Evolutionary conservation across 2,113 vertebrate genomes (phyloP).

Genomic region (Rissa tridactyla): DNA sequence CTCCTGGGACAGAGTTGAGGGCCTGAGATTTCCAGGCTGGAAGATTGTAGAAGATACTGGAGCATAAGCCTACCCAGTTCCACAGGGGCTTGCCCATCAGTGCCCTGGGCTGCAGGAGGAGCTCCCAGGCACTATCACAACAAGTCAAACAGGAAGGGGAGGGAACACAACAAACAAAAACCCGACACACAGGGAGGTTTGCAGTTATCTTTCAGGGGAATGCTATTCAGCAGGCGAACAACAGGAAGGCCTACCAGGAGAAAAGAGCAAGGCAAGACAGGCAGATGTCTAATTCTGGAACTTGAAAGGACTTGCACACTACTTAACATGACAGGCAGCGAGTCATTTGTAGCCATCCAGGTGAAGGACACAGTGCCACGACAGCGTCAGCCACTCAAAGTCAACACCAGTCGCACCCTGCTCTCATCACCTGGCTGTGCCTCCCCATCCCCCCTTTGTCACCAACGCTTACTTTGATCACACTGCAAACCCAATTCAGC

Average conservation of each 20-base stretch:
- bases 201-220: not conserved
- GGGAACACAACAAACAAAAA: not conserved
- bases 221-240: not conserved
- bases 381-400: not conserved
- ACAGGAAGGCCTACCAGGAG: not conserved
- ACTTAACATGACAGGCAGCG: not conserved
- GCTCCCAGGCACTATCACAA: not conserved
- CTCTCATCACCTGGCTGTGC: not conserved
- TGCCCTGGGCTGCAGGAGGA: not conserved
- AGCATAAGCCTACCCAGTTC: rapidly evolving
- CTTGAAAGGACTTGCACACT: not conserved
- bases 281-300: not conserved
- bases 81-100: rapidly evolving
- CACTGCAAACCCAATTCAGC: rapidly evolving
- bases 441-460: not conserved
- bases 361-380: not conserved
- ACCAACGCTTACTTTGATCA: not conserved
- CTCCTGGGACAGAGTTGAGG: not conserved
- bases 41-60: not conserved
- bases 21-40: not conserved
- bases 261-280: not conserved
- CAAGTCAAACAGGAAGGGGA: no score
- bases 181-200: rapidly evolving
- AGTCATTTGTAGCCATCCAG: not conserved
- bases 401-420: not conserved